Base-by-base conservation (phyloP, 1,140 invertebrate genomes). In the Drosophila albomicans region DNA sequence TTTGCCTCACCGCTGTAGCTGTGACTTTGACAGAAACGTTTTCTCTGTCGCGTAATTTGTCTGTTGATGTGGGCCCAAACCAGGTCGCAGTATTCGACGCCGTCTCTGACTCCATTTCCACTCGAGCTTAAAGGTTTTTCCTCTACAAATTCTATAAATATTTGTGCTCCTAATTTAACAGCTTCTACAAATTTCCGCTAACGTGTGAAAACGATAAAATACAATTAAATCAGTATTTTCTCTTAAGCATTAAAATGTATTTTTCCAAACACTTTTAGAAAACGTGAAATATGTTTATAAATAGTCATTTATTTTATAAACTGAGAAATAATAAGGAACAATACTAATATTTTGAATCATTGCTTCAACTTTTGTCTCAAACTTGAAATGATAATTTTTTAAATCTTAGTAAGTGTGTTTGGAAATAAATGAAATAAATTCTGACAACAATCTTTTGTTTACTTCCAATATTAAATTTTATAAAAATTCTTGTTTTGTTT, bases 21-120 rank as follows among this genome's bases (percentile, higher is more conserved):
- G 59, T 66, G 62, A 58, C 52, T 66, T 66, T 72, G 69, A 72
- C 69, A 72, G 69, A 65, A 64, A 52, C 62, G 69, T 62, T 70
- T 63, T 62, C 59, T 63, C 67, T 56, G 67, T 73, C 70, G 63
- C 70, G 63, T 72, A 73, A 67, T 73, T 73, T 73, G 65, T 73
- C 64, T 73, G 32, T 35, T 28, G 46, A 58, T 68, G 70, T 73
- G 54, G 56, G 64, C 63, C 56, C 49, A 66, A 57, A 73, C 38
- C 70, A 38, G 46, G 46, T 65, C 45, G 45, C 62, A 10, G 32
- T 59, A 54, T 67, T n/a, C 35, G 25, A 20, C 41, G 8, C 2
- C 35, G 15, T 38, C 65, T 67, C 35, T 10, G 10, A 6, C 7
- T 32, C 30, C 30, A 8, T 38, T 10, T 7, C 54, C 32, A 41